A percentile compares a stretch with the other conserved stretches of the same genome.
Conservation (phyloP, 2,113 vertebrate genomes). For the Rallus limicola region DNA sequence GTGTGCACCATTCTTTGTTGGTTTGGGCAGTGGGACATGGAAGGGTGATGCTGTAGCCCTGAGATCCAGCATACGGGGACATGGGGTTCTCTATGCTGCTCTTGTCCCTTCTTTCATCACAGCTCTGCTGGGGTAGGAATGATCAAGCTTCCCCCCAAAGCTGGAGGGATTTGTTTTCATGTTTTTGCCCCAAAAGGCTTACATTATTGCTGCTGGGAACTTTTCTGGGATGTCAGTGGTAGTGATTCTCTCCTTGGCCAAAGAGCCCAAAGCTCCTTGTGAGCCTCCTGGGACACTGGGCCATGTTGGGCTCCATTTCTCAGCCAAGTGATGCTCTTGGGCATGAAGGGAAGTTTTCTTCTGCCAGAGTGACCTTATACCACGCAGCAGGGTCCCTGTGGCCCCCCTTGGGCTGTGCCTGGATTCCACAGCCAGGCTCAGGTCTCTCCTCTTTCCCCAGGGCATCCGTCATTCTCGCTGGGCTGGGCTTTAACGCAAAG, state of each 20-base stretch:
- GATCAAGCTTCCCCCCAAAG: not conserved
- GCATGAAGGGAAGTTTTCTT: not conserved
- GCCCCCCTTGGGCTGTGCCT: too few species aligned
- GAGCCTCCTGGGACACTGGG: not conserved
- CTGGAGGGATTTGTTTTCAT: not conserved
- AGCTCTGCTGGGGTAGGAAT: not conserved
- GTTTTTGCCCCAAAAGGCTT: not conserved
- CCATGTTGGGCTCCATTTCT: not conserved
- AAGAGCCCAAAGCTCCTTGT: not conserved
- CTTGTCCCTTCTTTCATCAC: not conserved
- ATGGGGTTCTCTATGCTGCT: not conserved
- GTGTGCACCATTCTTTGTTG: not conserved
- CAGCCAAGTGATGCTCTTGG: not conserved
- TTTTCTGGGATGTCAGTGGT: not conserved
- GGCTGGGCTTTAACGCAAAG: conserved; percentile 90
- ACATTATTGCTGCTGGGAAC: not conserved
- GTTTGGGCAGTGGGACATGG: not conserved
- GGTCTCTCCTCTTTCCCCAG: conserved; percentile 67
- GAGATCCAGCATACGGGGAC: not conserved
- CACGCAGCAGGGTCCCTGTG: not conserved
- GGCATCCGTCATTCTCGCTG: conserved; percentile 94
- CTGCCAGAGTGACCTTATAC: not conserved
- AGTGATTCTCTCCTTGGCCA: not conserved
- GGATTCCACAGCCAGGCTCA: not conserved
- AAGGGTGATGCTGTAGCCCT: not conserved